phyloP scores from a whole-genome alignment of 2,113 vertebrate genomes.

The Corynorhinus townsendii region DNA sequence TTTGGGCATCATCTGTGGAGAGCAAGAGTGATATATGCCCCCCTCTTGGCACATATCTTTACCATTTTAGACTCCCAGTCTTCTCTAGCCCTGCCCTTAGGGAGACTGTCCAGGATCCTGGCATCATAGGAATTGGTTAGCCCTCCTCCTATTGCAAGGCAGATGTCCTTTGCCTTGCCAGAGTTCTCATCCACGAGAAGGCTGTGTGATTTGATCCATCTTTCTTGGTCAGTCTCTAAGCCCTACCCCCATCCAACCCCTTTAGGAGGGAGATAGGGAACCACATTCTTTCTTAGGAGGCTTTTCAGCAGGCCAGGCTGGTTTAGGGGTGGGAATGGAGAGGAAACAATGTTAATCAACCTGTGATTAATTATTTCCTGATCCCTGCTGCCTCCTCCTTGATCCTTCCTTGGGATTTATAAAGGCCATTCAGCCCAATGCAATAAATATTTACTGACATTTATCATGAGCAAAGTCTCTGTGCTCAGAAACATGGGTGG shows the following conservation, averaged over 20 bases:
- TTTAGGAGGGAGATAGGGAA: neutral
- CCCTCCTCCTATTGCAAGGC: neutral
- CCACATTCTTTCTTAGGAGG: neutral
- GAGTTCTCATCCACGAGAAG: neutral
- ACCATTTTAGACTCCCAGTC: neutral
- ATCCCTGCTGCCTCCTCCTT: neutral
- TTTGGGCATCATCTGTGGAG: neutral
- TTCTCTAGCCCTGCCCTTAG: accelerated
- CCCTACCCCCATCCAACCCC: neutral
- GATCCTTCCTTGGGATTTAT: constrained; percentile 17
- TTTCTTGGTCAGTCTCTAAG: neutral
- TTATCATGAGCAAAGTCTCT: neutral
- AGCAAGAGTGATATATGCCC: neutral
- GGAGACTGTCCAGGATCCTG: neutral
- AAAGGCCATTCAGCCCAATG: neutral
- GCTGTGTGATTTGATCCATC: neutral
- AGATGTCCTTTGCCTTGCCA: neutral
- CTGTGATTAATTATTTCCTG: constrained; percentile 52
- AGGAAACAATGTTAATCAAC: constrained; percentile 3
- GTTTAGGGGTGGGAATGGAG: neutral
- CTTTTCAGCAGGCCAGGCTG: neutral
- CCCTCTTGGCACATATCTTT: too few species aligned
- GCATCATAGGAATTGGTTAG: neutral
- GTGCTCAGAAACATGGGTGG: neutral
- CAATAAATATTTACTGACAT: neutral